Conservation (phyloP, 2,888 invertebrate genomes). For the Agapostemon virescens region DNA sequence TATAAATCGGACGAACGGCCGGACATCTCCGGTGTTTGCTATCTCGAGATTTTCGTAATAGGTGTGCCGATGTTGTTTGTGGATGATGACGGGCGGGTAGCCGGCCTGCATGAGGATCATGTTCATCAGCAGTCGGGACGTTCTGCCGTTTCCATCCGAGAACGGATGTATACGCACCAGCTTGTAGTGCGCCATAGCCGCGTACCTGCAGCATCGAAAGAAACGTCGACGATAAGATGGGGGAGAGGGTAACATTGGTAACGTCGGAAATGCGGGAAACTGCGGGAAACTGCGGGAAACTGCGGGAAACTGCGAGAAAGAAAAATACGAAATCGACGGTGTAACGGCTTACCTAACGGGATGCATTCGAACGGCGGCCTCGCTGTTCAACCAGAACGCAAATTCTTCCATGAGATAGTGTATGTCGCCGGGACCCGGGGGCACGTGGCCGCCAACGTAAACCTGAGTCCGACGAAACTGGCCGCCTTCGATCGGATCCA, state of each 20-base stretch:
- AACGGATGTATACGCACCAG: constrained; percentile 98
- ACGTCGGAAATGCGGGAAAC: too few relatives aligned
- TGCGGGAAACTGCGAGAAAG: too few relatives aligned
- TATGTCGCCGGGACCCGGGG: constrained; percentile 92
- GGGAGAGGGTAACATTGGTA: too few relatives aligned
- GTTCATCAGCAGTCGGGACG: constrained; percentile 97
- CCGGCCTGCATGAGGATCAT: constrained; percentile 96
- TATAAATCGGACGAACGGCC: constrained; percentile 97
- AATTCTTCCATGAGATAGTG: constrained; percentile 92
- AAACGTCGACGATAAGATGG: too few relatives aligned
- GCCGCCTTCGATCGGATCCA: constrained; percentile 96
- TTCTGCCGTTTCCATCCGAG: constrained; percentile 97
- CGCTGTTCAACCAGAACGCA: constrained; percentile 95
- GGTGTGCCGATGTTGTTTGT: constrained; percentile 90
- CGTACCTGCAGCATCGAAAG: constrained; percentile 87
- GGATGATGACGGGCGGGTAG: constrained; percentile 96
- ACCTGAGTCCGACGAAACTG: constrained; percentile 94
- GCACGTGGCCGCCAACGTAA: constrained; percentile 96
- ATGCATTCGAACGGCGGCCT: constrained; percentile 91
- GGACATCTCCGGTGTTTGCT: constrained; percentile 96
- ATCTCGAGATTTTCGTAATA: constrained; percentile 94
- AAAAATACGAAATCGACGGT: too few relatives aligned
- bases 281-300: too few relatives aligned
- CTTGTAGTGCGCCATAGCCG: constrained; percentile 98
- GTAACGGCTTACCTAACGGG: constrained; percentile 88